Evolutionary conservation across 1,140 invertebrate genomes (phyloP).

Genomic region (Drosophila navojoa): DNA sequence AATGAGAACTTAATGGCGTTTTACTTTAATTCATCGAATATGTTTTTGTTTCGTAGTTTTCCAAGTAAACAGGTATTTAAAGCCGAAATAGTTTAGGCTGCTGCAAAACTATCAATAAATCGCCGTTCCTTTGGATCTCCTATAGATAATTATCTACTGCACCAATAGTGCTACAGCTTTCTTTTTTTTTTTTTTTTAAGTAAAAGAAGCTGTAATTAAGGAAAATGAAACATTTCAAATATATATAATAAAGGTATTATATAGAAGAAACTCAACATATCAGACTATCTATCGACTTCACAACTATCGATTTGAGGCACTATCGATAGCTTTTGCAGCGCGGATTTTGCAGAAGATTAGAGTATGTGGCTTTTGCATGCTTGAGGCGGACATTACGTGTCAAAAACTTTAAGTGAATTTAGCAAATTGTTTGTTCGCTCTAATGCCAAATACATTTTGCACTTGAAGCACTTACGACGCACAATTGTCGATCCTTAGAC

Average conservation of each 20-base stretch:
- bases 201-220: not conserved
- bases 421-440: slow-evolving; percentile 4
- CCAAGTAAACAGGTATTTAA: not conserved
- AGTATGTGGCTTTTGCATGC: slow-evolving; percentile 57
- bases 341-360: not conserved
- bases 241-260: not conserved
- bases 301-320: not conserved
- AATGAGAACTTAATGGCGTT: slow-evolving; percentile 2
- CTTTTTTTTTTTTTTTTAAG: not conserved
- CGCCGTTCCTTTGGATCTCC: too few species aligned
- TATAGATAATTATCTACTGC: too few species aligned
- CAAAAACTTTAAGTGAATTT: slow-evolving; percentile 31
- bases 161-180: too few species aligned
- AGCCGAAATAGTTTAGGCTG: slow-evolving; percentile 17
- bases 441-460: slow-evolving; percentile 53
- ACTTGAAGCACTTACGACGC: slow-evolving; percentile 41
- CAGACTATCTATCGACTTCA: not conserved
- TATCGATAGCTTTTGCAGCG: slow-evolving; percentile 10
- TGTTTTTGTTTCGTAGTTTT: not conserved
- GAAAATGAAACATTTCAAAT: not conserved
- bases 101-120: slow-evolving; percentile 6
- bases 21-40: not conserved
- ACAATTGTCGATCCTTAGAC: slow-evolving; percentile 54
- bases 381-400: slow-evolving; percentile 63
- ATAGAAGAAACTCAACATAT: slow-evolving; percentile 1